A percentile compares a stretch with the other conserved stretches of the same genome.
These are phyloP conservation scores for Oxyteleia sp. DNA, from an alignment of 2,888 invertebrate genomes.

Conservation along the genomic window DNA sequence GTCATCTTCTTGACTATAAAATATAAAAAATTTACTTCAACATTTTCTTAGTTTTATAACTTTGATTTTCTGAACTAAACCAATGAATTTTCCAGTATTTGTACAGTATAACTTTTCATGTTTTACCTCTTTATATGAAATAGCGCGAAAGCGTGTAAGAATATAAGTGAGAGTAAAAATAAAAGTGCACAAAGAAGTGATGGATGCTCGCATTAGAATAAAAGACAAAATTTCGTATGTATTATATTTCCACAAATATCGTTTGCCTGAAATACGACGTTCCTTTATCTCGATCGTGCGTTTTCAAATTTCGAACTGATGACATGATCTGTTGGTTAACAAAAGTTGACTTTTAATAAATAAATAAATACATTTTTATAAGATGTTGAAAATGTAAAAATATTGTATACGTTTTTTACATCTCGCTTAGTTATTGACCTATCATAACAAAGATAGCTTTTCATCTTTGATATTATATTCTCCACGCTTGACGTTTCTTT, in stretches of 20 bases:
- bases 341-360: not conserved
- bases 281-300: slow-evolving; percentile 17
- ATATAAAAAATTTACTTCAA: too few species aligned
- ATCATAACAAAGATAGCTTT: not conserved
- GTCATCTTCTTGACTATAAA: too few species aligned
- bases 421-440: not conserved
- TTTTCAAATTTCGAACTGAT: not conserved
- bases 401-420: not conserved
- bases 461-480: not conserved
- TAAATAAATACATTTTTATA: not conserved
- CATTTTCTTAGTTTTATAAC: too few species aligned
- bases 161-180: slow-evolving; percentile 28
- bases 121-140: slow-evolving; percentile 6
- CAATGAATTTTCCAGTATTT: slow-evolving; percentile 10
- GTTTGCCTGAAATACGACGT: slow-evolving; percentile 14
- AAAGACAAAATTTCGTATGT: slow-evolving; percentile 43
- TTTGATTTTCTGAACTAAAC: not conserved
- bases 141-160: not conserved
- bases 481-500: not conserved
- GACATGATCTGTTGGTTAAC: not conserved
- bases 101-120: slow-evolving; percentile 5
- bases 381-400: not conserved
- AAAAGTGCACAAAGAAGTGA: slow-evolving; percentile 30
- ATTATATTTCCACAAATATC: slow-evolving; percentile 33
- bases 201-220: slow-evolving; percentile 42